phyloP scores from a whole-genome alignment of 2,888 invertebrate species.

The Troglohyphantes excavatus region DNA sequence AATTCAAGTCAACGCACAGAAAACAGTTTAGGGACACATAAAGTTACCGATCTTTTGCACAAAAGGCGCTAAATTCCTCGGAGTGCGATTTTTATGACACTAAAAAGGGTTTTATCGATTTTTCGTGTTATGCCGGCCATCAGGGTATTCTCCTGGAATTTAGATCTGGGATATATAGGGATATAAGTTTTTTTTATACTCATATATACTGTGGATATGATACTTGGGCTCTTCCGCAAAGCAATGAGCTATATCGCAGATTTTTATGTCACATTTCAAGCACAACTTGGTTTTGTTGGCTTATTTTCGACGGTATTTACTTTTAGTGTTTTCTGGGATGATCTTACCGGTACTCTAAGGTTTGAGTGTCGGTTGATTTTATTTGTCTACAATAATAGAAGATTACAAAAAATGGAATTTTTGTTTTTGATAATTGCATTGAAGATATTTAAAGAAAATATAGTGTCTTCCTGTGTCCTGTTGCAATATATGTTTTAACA shows the following conservation, averaged over 20 bases:
- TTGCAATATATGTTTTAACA: no score
- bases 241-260: background rate
- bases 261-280: background rate
- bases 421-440: no score
- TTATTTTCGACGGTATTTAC: background rate
- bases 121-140: background rate
- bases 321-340: no score
- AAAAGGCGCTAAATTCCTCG: constrained; percentile 36
- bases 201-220: background rate
- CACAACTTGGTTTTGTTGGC: background rate
- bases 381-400: no score
- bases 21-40: constrained; percentile 37
- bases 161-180: background rate
- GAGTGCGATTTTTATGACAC: constrained; percentile 45
- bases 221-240: background rate
- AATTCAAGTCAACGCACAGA: background rate
- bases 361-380: no score
- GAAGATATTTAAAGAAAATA: no score
- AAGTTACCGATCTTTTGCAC: constrained; percentile 16
- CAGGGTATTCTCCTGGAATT: constrained; percentile 23
- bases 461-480: no score
- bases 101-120: constrained; percentile 41
- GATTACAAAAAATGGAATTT: no score
- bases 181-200: background rate
- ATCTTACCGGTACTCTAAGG: background rate